Percentiles rank a stretch among this genome's conserved stretches.
Conservation (phyloP, 2,888 invertebrate species). For the Phyllotreta cruciferae region DNA sequence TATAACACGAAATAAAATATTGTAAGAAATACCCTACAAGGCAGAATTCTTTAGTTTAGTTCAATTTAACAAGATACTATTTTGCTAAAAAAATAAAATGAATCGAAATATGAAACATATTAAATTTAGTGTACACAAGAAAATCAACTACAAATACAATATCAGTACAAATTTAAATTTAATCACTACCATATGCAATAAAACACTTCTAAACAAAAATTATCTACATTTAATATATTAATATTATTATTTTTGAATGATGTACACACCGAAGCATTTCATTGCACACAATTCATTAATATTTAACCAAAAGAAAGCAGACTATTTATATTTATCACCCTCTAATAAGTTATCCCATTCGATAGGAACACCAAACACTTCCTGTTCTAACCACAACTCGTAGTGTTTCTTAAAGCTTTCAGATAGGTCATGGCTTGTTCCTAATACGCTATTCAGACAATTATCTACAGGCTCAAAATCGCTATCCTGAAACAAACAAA, state of each 20-base stretch:
- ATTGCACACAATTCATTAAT: constrained; percentile 29
- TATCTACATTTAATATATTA: constrained; percentile 31
- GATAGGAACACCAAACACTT: constrained; percentile 88
- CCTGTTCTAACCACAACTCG: constrained; percentile 93
- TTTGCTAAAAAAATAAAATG: no score
- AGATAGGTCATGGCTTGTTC: constrained; percentile 79
- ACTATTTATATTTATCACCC: constrained; percentile 27
- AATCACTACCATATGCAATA: constrained; percentile 31
- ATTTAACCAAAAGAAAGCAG: constrained; percentile 8
- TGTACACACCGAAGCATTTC: constrained; percentile 31
- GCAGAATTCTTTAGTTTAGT: no score
- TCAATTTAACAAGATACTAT: no score
- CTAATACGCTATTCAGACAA: constrained; percentile 82
- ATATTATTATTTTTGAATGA: constrained; percentile 18
- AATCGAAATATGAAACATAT: no score
- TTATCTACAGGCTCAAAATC: constrained; percentile 77
- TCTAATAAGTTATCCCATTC: constrained; percentile 74
- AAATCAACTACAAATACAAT: no score
- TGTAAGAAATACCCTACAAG: no score
- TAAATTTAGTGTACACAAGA: no score
- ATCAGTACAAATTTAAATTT: constrained; percentile 18
- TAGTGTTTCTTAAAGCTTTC: constrained; percentile 95
- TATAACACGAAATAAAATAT: no score
- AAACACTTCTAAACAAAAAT: constrained; percentile 23
- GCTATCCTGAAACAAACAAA: constrained; percentile 60